These are phyloP conservation scores for Eueides isabella DNA, from an alignment of 1,140 invertebrate species.

Conservation along the genomic window DNA sequence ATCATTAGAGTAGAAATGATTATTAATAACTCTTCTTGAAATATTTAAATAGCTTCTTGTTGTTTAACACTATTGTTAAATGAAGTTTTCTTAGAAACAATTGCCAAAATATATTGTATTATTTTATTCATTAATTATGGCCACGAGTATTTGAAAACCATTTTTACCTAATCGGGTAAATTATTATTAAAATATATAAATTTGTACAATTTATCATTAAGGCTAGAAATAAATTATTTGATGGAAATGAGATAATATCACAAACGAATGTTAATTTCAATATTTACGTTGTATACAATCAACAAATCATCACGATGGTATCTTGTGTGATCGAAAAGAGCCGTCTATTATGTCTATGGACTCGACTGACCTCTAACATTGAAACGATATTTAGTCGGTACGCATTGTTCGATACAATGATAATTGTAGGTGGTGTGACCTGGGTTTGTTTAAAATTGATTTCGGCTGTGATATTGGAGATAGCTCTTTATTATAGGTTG, in stretches of 20 bases:
- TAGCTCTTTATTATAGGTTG: constrained; percentile 67
- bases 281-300: constrained; percentile 73
- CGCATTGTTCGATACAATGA: constrained; percentile 67
- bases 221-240: constrained; percentile 1
- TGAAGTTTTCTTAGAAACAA: background rate
- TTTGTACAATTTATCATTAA: background rate
- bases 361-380: constrained; percentile 69
- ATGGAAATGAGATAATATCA: constrained; percentile 60
- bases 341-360: constrained; percentile 60
- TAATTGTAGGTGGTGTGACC: constrained; percentile 75
- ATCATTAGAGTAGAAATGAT: background rate
- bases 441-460: constrained; percentile 80
- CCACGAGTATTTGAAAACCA: background rate
- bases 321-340: constrained; percentile 68
- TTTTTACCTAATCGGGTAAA: background rate
- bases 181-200: background rate
- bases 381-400: constrained; percentile 58
- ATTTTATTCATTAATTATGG: too few relatives aligned
- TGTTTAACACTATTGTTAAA: background rate
- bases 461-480: constrained; percentile 62
- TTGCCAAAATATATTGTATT: background rate
- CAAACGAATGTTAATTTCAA: constrained; percentile 78
- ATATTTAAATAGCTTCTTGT: background rate
- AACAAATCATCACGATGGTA: constrained; percentile 77
- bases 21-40: background rate